Evolutionary conservation across 2,113 vertebrate species (phyloP).

Genomic region (Pedetes capensis): DNA sequence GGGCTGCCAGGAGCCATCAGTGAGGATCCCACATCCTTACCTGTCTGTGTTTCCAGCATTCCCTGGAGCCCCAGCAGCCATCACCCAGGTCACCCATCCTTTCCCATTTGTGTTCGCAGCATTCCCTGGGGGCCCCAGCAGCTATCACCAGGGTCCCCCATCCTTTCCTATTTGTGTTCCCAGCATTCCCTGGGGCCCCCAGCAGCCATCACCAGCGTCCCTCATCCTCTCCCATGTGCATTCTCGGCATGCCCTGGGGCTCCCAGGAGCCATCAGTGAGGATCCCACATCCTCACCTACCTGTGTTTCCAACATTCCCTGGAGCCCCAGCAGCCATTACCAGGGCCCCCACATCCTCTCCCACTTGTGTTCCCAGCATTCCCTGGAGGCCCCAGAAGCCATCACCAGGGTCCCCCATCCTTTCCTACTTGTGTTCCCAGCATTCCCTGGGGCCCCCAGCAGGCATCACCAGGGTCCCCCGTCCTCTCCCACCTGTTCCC

Average conservation of each 20-base stretch:
- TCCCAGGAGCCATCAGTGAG: not conserved
- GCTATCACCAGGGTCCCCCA: not conserved
- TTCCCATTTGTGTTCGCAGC: not conserved
- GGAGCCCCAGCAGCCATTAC: not conserved
- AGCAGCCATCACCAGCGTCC: not conserved
- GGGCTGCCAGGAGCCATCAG: not conserved
- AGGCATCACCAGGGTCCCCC: not conserved
- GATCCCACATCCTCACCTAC: rapidly evolving
- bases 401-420: not conserved
- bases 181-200: not conserved
- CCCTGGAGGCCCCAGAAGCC: not conserved
- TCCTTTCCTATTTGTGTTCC: not conserved
- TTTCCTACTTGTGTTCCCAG: not conserved
- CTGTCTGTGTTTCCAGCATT: not conserved
- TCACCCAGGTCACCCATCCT: not conserved
- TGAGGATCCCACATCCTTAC: rapidly evolving
- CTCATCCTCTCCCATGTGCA: too few species aligned
- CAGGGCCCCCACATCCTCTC: not conserved
- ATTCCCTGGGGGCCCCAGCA: not conserved
- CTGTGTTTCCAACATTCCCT: not conserved
- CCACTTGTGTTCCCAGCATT: not conserved
- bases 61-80: not conserved
- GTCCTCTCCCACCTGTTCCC: not conserved
- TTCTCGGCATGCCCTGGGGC: not conserved
- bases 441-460: not conserved